These are phyloP conservation scores for Pelecanoides urinatrix DNA, from an alignment of 2,113 vertebrate genomes.

Conservation along the genomic window DNA sequence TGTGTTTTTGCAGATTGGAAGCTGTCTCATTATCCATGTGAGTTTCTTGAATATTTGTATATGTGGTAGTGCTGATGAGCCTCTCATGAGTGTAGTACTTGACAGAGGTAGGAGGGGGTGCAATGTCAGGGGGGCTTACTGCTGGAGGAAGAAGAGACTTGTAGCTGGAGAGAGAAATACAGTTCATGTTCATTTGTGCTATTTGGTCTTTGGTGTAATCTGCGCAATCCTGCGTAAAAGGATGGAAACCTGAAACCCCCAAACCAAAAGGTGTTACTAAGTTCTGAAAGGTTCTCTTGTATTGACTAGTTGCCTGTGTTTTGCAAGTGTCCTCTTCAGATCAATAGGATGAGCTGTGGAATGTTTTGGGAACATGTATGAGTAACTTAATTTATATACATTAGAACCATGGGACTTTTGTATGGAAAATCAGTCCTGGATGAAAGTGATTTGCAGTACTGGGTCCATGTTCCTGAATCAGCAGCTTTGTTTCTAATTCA, in stretches of 20 bases:
- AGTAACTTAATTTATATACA: background rate
- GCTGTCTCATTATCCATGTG: background rate
- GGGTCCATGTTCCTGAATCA: background rate
- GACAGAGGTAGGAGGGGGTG: background rate
- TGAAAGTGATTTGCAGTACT: background rate
- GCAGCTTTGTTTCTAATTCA: background rate
- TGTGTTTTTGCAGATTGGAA: background rate
- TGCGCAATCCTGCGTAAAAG: background rate
- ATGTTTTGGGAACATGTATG: background rate
- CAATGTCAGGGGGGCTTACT: background rate
- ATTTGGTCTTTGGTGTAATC: background rate
- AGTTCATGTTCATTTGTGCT: background rate
- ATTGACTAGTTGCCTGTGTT: background rate
- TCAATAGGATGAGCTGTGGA: background rate
- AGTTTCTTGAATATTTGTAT: background rate
- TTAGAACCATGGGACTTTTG: background rate
- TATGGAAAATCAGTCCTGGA: background rate
- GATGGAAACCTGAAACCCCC: background rate
- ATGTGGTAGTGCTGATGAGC: background rate
- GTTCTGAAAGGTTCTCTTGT: background rate
- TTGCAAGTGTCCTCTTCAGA: background rate
- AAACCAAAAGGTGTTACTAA: background rate
- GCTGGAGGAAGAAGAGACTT: background rate
- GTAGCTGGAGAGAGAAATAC: background rate
- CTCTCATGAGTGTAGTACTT: background rate